Evolutionary conservation across 2,113 vertebrate species (phyloP).

Genomic region (Mormyrus lacerda): DNA sequence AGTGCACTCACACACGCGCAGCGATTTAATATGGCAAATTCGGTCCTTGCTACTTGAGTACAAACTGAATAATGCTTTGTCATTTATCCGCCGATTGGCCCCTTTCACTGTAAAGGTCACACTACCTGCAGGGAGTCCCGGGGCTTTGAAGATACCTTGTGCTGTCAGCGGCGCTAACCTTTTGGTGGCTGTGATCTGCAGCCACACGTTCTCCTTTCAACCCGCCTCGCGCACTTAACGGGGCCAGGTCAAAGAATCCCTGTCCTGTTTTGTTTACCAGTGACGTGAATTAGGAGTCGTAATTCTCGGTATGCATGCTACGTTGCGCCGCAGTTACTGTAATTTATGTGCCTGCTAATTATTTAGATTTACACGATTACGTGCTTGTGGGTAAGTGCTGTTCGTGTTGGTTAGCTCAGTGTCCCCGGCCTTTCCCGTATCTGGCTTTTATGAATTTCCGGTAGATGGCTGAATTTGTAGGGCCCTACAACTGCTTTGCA

Average conservation of each 20-base stretch:
- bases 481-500: neutral
- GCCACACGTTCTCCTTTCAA: constrained; percentile 43
- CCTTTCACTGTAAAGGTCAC: constrained; percentile 55
- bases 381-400: neutral
- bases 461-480: neutral
- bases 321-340: neutral
- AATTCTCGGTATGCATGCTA: neutral
- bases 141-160: constrained; percentile 59
- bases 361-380: neutral
- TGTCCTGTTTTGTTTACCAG: neutral
- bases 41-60: neutral
- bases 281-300: neutral
- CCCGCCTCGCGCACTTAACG: neutral
- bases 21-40: neutral
- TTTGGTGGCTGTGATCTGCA: constrained; percentile 58
- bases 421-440: neutral
- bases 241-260: neutral
- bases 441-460: neutral
- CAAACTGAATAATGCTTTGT: constrained; percentile 17
- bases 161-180: constrained; percentile 62
- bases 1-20: neutral
- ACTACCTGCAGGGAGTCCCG: constrained; percentile 48
- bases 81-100: constrained; percentile 38
- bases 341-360: neutral
- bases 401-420: neutral